Base-by-base conservation (phyloP, 2,888 invertebrate genomes). In the Noctua pronuba region DNA sequence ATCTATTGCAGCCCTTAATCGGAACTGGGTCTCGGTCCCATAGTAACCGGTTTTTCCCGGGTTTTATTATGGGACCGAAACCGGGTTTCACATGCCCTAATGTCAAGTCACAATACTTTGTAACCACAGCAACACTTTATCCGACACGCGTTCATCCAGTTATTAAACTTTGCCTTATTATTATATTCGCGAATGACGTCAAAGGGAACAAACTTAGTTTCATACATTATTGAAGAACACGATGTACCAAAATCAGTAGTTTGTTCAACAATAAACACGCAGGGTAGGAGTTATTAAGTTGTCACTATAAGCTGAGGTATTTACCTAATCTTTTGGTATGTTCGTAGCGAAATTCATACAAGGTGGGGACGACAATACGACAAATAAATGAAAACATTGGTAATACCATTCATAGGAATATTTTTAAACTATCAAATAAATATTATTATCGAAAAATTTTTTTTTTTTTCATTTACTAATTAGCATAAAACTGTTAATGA, bases 111-210 rank as follows among this genome's bases (percentile, higher is more conserved):
- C 11, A n/a, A 79, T 58, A 49, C 21, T 58, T 41, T 8, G 49
- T 72, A 52, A 60, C 16, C 11, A 70, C 10, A n/a, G 69, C 24
- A 60, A 6, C 62, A 80, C n/a, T 71, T 72, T 24, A 49, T 31
- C 8, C 44, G 21, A 52, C 6, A 31, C 16, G 49, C 18, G 71
- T 49, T 55, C 60, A 62, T 80, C 28, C 13, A 1, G 16, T 79
- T 77, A 73, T 49, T 77, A 41, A 80, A 77, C 49, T 80, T 72
- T 28, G 35, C 31, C 11, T 5, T 49, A 49, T 52, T 49, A 52
- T 11, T 55, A 21, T 75, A 65, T n/a, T 60, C 6, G 16, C 21
- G 46, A 55, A 35, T 52, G 24, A 77, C 31, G 55, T 77, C 55
- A 69, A 24, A 77, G 24, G 1, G 62, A 65, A 66, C 38, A 52